These are phyloP conservation scores for Oithona nana DNA, from an alignment of 2,888 invertebrate genomes.

Conservation along the genomic window DNA sequence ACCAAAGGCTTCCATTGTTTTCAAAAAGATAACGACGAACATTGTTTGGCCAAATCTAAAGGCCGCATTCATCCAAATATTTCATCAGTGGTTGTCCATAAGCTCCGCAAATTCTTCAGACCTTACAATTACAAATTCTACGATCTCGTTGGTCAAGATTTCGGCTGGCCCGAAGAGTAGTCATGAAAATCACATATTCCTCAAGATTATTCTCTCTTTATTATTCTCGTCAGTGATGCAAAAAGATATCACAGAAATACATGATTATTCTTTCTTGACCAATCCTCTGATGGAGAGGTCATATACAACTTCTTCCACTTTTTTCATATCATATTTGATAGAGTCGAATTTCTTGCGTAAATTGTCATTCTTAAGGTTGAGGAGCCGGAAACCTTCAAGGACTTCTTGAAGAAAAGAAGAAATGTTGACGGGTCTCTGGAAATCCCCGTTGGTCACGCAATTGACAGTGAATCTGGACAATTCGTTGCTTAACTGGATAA, in stretches of 20 bases:
- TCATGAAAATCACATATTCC: no score
- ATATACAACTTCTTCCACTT: conserved; percentile 77
- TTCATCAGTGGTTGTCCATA: conserved; percentile 54
- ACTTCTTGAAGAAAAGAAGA: conserved; percentile 65
- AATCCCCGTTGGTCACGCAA: conserved; percentile 64
- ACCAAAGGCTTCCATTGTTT: conserved; percentile 73
- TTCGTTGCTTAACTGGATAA: conserved; percentile 62
- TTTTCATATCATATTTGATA: conserved; percentile 63
- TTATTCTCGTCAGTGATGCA: no score
- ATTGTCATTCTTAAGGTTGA: conserved; percentile 76
- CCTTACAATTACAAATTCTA: conserved; percentile 45
- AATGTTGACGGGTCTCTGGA: conserved; percentile 56
- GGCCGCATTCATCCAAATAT: conserved; percentile 68
- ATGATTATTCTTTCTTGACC: no score
- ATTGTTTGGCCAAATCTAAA: conserved; percentile 73
- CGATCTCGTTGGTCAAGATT: neutral
- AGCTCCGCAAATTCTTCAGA: conserved; percentile 62
- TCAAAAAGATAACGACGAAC: conserved; percentile 32
- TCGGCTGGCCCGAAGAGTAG: conserved; percentile 37
- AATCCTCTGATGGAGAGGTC: conserved; percentile 51
- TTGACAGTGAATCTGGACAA: conserved; percentile 64
- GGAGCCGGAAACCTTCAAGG: conserved; percentile 66
- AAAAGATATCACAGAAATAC: no score
- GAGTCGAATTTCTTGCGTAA: conserved; percentile 38
- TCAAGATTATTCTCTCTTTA: no score